phyloP scores from a whole-genome alignment of 2,797 vertebrate species.

The Brotula barbata region DNA sequence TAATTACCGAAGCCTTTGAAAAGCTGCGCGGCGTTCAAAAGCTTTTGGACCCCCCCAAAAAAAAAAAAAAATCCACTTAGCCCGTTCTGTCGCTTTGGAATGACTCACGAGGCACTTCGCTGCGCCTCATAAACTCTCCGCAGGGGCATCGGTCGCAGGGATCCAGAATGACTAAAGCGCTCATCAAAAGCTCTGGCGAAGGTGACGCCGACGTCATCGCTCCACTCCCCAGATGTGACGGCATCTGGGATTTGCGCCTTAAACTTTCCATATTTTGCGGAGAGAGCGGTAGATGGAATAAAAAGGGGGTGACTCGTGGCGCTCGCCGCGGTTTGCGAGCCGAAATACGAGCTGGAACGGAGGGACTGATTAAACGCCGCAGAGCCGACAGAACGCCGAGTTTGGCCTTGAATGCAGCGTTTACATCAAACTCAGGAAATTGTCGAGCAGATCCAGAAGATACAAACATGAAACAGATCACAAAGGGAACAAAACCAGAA shows the following conservation, averaged over 20 bases:
- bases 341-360: constrained; percentile 20
- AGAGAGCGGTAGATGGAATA: constrained; percentile 21
- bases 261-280: constrained; percentile 31
- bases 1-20: constrained; percentile 41
- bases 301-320: constrained; percentile 43
- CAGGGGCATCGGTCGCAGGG: constrained; percentile 41
- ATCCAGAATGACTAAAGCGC: constrained; percentile 45
- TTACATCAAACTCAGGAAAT: background rate
- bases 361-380: constrained; percentile 3
- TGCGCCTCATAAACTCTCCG: constrained; percentile 57
- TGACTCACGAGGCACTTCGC: constrained; percentile 52
- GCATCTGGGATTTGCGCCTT: constrained; percentile 12
- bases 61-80: constrained; percentile 21
- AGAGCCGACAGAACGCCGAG: background rate
- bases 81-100: constrained; percentile 30
- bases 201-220: constrained; percentile 33
- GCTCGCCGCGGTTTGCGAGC: constrained; percentile 25
- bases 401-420: constrained; percentile 1
- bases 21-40: constrained; percentile 27
- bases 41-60: constrained; percentile 41
- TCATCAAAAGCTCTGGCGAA: constrained; percentile 39
- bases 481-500: background rate
- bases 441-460: background rate
- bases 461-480: background rate
- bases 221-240: constrained; percentile 40